Percentiles rank a stretch among this genome's conserved stretches.
These are phyloP conservation scores for Epirrhoe tristata DNA, from an alignment of 2,888 invertebrate genomes.

Conservation along the genomic window DNA sequence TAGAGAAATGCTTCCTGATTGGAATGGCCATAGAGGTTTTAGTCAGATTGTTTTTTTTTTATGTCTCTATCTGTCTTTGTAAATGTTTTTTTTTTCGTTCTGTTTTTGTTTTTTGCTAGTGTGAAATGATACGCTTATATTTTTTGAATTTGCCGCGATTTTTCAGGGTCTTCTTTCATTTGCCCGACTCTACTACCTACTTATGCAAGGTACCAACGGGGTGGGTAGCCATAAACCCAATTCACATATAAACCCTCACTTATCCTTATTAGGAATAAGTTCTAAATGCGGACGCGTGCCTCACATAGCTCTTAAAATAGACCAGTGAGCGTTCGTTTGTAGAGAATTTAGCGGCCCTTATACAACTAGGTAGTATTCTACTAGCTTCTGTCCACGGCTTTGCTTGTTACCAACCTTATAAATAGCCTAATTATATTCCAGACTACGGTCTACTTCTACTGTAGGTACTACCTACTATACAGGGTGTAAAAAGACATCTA, in stretches of 20 bases:
- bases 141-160: too few relatives aligned
- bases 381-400: background rate
- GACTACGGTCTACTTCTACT: too few relatives aligned
- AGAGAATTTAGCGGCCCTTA: constrained; percentile 8
- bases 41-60: constrained; percentile 13
- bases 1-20: constrained; percentile 39
- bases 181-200: too few relatives aligned
- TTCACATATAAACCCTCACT: constrained; percentile 15
- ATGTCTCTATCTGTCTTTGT: background rate
- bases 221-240: background rate
- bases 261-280: constrained; percentile 21
- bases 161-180: too few relatives aligned
- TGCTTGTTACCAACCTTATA: too few relatives aligned
- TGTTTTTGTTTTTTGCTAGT: background rate
- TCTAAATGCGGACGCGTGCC: constrained; percentile 32
- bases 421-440: too few relatives aligned
- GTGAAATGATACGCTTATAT: too few relatives aligned
- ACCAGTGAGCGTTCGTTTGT: background rate
- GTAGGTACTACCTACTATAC: too few relatives aligned
- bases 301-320: constrained; percentile 29
- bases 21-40: constrained; percentile 28
- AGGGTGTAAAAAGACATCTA: too few relatives aligned
- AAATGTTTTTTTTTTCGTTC: background rate
- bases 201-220: too few relatives aligned
- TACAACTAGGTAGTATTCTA: background rate